Evolutionary conservation across 2,113 vertebrate species (phyloP).

Genomic region (Nesoenas mayeri): DNA sequence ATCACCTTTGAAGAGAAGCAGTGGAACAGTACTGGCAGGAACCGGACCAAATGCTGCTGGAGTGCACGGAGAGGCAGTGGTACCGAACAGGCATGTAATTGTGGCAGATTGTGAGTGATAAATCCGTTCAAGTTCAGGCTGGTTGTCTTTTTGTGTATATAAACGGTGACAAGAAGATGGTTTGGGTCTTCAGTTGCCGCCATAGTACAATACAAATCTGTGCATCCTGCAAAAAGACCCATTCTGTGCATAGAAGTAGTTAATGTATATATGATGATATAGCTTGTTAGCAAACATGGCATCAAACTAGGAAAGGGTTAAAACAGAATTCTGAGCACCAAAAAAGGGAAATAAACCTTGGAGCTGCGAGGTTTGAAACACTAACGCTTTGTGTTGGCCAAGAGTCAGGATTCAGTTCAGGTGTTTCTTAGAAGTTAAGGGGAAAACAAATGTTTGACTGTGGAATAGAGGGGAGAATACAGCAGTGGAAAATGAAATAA

Average conservation of each 20-base stretch:
- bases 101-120: not conserved
- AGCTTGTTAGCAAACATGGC: not conserved
- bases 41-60: not conserved
- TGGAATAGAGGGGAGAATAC: not conserved
- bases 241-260: not conserved
- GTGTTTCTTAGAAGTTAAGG: not conserved
- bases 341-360: not conserved
- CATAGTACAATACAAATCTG: not conserved
- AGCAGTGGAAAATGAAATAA: not conserved
- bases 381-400: not conserved
- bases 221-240: not conserved
- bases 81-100: not conserved
- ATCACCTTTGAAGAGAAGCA: not conserved
- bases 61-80: not conserved
- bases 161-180: not conserved
- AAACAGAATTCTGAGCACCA: not conserved
- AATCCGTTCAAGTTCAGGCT: not conserved
- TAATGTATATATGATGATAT: not conserved
- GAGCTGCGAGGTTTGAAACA: not conserved
- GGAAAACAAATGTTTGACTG: not conserved
- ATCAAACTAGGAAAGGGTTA: not conserved
- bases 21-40: not conserved
- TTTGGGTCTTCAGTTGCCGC: not conserved
- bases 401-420: not conserved
- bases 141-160: not conserved